Evolutionary conservation across 1,140 invertebrate species (phyloP), one percentile per base, ranked within the genome.

Genomic region (Drosophila mayri): DNA sequence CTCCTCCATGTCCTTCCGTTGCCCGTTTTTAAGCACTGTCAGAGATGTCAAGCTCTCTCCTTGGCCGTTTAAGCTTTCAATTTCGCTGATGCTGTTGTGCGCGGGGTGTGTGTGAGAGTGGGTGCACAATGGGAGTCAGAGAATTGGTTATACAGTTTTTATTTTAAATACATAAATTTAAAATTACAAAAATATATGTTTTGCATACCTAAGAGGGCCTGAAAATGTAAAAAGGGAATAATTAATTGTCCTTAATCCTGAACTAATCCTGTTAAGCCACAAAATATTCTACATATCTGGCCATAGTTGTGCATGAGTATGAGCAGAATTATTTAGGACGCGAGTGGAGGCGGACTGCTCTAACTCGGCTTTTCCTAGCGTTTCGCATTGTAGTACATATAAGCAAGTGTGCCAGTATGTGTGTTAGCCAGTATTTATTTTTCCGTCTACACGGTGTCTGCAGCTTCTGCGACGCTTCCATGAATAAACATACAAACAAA

Each of bases 401-500:
- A 25, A 25, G 25, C 3, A 25, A 25, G 55, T 62, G 43, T 38
- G 64, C 14, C 38, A 38, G 30, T 35, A n/a, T 54, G 38, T 43
- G 38, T 65, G 38, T 64, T 35, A 30, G 58, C 32, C 49, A 59
- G 79, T 88, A 76, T 86, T 86, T 86, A 67, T 66, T 85, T 81
- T 77, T 41, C 62, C 65, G 84, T 87, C 84, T 87, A 60, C 76
- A 57, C 71, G 72, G 71, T 90, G 84, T 87, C 84, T 87, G 77
- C 50, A 47, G 79, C 67, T 62, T 43, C 32, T 37, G 72, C 49
- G 46, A 47, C 57, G 64, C 75, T 66, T 41, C 49, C 61, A 86
- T 82, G 79, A 82, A 87, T 79, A 87, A 87, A 79, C 76, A 79
- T 55, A 66, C 71, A 49, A 88, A 80, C 85, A 80, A 88, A 88